These are phyloP conservation scores for Oryzias curvinotus DNA, from an alignment of 2,113 vertebrate species.

Conservation along the genomic window DNA sequence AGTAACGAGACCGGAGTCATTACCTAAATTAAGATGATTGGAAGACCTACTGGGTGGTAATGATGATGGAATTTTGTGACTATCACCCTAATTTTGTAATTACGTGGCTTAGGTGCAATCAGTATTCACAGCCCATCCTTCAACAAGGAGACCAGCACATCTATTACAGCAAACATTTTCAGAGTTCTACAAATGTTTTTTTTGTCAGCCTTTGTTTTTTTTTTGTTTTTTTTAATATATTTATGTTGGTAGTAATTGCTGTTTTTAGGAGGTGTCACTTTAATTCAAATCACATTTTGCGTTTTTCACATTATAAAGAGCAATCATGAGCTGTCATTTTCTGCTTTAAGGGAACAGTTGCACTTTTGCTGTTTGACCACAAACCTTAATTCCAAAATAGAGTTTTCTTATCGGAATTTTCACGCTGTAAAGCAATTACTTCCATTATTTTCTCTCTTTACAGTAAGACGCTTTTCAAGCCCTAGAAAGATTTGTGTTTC, in stretches of 20 bases:
- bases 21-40: slow-evolving; percentile 29
- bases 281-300: background rate
- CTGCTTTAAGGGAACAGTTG: slow-evolving; percentile 14
- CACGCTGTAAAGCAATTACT: slow-evolving; percentile 24
- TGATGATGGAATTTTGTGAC: slow-evolving; percentile 41
- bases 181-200: too few relatives aligned
- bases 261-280: background rate
- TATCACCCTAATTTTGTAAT: slow-evolving; percentile 38
- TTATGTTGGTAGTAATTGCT: background rate
- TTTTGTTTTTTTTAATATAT: background rate
- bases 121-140: slow-evolving; percentile 28
- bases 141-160: background rate
- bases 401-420: slow-evolving; percentile 51
- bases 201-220: background rate
- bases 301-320: background rate
- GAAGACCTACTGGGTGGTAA: slow-evolving; percentile 26
- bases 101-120: slow-evolving; percentile 15
- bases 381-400: slow-evolving; percentile 38
- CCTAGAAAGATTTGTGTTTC: slow-evolving; percentile 64
- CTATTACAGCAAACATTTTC: too few relatives aligned
- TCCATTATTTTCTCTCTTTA: slow-evolving; percentile 18
- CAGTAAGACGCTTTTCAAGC: slow-evolving; percentile 44
- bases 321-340: slow-evolving; percentile 7
- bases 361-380: slow-evolving; percentile 34
- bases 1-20: slow-evolving; percentile 16